Evolutionary conservation across 2,888 invertebrate genomes (phyloP).

Genomic region (Papilio elwesi): DNA sequence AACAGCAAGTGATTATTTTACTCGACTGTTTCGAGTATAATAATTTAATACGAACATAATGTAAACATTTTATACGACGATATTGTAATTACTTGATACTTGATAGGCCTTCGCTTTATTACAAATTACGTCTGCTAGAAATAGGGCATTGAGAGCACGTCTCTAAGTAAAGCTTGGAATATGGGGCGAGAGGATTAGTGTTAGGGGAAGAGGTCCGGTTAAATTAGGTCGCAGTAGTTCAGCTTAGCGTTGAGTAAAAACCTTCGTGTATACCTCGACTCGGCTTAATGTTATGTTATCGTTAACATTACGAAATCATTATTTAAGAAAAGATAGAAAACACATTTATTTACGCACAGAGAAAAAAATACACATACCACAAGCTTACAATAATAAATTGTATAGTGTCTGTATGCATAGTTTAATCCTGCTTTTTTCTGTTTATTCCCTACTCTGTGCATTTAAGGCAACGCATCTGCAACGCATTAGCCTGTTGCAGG

Average conservation of each 20-base stretch:
- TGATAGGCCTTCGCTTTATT: conserved; percentile 20
- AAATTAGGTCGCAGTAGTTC: conserved; percentile 35
- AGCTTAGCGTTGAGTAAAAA: conserved; percentile 21
- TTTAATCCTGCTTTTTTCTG: too few relatives aligned
- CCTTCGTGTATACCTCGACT: conserved; percentile 1
- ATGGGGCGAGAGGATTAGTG: conserved; percentile 39
- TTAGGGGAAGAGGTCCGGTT: conserved; percentile 25
- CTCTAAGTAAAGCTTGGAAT: conserved; percentile 39
- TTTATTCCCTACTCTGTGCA: too few relatives aligned
- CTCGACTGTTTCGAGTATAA: too few relatives aligned
- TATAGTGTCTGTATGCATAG: too few relatives aligned
- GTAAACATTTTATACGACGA: too few relatives aligned
- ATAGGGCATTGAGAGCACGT: conserved; percentile 35
- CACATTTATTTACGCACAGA: too few relatives aligned
- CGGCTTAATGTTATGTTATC: neutral
- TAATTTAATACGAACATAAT: neutral
- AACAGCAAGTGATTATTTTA: too few relatives aligned
- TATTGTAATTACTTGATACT: neutral
- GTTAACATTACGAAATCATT: neutral
- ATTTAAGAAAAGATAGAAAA: too few relatives aligned
- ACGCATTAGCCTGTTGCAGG: too few relatives aligned
- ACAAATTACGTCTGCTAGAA: conserved; percentile 30
- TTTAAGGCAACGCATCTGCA: too few relatives aligned
- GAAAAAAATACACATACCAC: too few relatives aligned
- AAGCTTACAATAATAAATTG: too few relatives aligned